These are phyloP conservation scores for Neodiprion pinetum DNA, from an alignment of 1,140 invertebrate species.

Conservation along the genomic window DNA sequence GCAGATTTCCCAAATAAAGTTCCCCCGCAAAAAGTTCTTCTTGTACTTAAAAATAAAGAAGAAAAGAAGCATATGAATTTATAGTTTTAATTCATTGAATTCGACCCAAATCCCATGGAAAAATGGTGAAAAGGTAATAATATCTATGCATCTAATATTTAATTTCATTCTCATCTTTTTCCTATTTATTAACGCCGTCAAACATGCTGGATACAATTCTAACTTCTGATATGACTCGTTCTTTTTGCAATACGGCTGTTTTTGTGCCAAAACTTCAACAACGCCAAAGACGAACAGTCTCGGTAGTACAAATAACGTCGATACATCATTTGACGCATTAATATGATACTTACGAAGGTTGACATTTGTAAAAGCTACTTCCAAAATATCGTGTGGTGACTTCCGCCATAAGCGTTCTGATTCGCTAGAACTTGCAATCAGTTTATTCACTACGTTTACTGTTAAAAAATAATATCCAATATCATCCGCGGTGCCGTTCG, in stretches of 20 bases:
- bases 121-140: background rate
- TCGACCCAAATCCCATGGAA: slow-evolving; percentile 8
- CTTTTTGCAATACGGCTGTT: too few species aligned
- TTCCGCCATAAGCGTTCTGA: slow-evolving; percentile 32
- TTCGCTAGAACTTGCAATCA: slow-evolving; percentile 36
- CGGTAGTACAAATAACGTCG: too few species aligned
- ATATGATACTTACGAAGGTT: slow-evolving; percentile 33
- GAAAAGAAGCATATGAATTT: slow-evolving; percentile 16
- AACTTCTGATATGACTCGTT: slow-evolving; percentile 24
- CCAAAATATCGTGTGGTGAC: slow-evolving; percentile 36
- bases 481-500: slow-evolving; percentile 21
- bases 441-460: slow-evolving; percentile 43
- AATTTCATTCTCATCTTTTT: too few species aligned
- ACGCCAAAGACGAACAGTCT: too few species aligned
- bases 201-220: background rate
- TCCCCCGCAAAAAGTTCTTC: slow-evolving; percentile 37
- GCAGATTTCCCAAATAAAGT: slow-evolving; percentile 27
- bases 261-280: too few species aligned
- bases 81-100: slow-evolving; percentile 17
- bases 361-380: slow-evolving; percentile 42
- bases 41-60: slow-evolving; percentile 26
- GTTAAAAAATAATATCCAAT: slow-evolving; percentile 48
- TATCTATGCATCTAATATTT: too few species aligned
- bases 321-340: too few species aligned
- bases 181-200: too few species aligned